phyloP scores from a whole-genome alignment of 2,113 vertebrate genomes.

The Circaetus cinerascens region DNA sequence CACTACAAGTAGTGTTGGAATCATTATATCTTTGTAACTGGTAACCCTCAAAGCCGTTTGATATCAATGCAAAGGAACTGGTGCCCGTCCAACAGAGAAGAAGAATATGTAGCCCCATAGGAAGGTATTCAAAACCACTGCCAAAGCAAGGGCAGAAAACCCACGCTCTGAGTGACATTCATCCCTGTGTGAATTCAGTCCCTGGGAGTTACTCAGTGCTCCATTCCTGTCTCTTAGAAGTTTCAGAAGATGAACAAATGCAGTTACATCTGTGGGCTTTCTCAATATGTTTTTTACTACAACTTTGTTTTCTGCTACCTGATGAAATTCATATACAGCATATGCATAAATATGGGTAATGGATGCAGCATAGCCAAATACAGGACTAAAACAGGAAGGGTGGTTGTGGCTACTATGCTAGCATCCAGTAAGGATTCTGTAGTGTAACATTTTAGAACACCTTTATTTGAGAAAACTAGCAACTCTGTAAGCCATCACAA shows the following conservation, averaged over 20 bases:
- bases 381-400: neutral
- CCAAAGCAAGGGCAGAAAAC: neutral
- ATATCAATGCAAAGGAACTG: neutral
- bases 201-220: neutral
- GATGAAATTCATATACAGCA: neutral
- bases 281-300: neutral
- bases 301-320: neutral
- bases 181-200: neutral
- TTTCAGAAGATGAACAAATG: neutral
- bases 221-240: neutral
- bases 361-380: neutral
- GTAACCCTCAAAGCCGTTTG: neutral
- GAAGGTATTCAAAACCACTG: neutral
- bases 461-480: neutral
- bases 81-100: neutral
- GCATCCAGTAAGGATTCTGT: neutral
- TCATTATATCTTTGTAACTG: neutral
- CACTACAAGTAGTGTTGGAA: neutral
- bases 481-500: neutral
- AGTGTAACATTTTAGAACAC: neutral
- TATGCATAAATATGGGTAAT: neutral
- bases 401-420: neutral
- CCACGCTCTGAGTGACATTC: neutral
- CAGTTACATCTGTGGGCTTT: neutral
- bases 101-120: neutral